Conservation (phyloP, 2,113 vertebrate species). For the Rhabdomys dilectus region DNA sequence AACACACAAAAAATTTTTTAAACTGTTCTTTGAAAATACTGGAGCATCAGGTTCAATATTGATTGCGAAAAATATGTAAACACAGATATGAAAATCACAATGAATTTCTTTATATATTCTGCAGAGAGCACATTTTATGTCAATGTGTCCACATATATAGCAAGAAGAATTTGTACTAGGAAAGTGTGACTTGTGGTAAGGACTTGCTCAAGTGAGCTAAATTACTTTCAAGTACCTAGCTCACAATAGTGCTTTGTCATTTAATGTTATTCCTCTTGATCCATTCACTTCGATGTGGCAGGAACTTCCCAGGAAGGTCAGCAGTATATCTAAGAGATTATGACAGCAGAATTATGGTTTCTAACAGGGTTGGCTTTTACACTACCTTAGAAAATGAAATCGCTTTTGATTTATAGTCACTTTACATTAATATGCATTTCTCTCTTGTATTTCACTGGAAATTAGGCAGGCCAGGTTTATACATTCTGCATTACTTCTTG, state of each 20-base stretch:
- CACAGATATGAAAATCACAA: slow-evolving; percentile 61
- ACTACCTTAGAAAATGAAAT: slow-evolving; percentile 81
- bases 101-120: slow-evolving; percentile 65
- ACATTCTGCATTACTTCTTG: slow-evolving; percentile 66
- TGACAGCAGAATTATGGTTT: slow-evolving; percentile 85
- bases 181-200: slow-evolving; percentile 78
- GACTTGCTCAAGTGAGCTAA: slow-evolving; percentile 78
- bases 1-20: slow-evolving; percentile 74
- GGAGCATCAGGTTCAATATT: slow-evolving; percentile 64
- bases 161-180: slow-evolving; percentile 70
- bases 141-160: slow-evolving; percentile 56
- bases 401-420: slow-evolving; percentile 80
- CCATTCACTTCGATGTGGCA: slow-evolving; percentile 80
- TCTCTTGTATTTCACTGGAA: slow-evolving; percentile 80
- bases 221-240: slow-evolving; percentile 76
- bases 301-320: slow-evolving; percentile 84
- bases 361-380: slow-evolving; percentile 80
- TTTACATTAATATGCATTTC: slow-evolving; percentile 81
- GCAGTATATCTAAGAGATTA: slow-evolving; percentile 83
- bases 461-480: slow-evolving; percentile 74
- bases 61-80: slow-evolving; percentile 73
- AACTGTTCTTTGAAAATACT: slow-evolving; percentile 72
- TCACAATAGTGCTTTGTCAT: slow-evolving; percentile 73
- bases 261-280: slow-evolving; percentile 77
- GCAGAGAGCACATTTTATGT: slow-evolving; percentile 64